Conservation (phyloP, 2,888 invertebrate species). For the Papilio elwesi region DNA sequence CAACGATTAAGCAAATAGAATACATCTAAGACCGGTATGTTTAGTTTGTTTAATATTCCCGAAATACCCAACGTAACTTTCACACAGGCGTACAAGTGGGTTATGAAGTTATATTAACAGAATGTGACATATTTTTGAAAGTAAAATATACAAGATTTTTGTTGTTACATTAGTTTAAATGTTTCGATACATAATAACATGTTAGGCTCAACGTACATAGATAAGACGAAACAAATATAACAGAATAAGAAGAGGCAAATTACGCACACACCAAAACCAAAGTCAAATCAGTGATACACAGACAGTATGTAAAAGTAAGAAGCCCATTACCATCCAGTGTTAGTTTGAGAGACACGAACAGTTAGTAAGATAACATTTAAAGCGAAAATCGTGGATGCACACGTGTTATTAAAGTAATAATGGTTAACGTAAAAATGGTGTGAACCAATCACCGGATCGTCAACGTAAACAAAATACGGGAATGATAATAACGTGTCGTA, state of each 20-base stretch:
- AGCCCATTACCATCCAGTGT: slow-evolving; percentile 77
- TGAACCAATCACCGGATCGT: slow-evolving; percentile 82
- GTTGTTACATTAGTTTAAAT: slow-evolving; percentile 55
- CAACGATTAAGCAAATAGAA: slow-evolving; percentile 59
- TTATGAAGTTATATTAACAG: slow-evolving; percentile 50
- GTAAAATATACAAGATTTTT: slow-evolving; percentile 45
- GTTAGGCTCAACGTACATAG: slow-evolving; percentile 46
- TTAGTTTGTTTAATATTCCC: slow-evolving; percentile 53
- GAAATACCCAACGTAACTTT: slow-evolving; percentile 49
- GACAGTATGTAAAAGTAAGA: slow-evolving; percentile 62
- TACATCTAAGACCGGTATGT: slow-evolving; percentile 65
- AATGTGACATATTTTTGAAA: slow-evolving; percentile 54
- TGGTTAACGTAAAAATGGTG: slow-evolving; percentile 60
- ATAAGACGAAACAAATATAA: slow-evolving; percentile 64
- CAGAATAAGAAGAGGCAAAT: slow-evolving; percentile 78
- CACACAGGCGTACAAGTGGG: slow-evolving; percentile 50
- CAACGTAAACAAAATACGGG: slow-evolving; percentile 66
- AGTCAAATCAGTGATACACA: slow-evolving; percentile 68
- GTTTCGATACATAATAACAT: slow-evolving; percentile 67
- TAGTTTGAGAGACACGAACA: slow-evolving; percentile 69
- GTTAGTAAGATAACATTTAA: slow-evolving; percentile 73
- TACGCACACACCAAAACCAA: slow-evolving; percentile 79
- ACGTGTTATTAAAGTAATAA: slow-evolving; percentile 53
- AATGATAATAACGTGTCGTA: slow-evolving; percentile 59
- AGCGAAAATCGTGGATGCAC: slow-evolving; percentile 68